Percentiles rank a stretch among this genome's conserved stretches.
Evolutionary conservation across 2,888 invertebrate genomes (phyloP).

Genomic region (Dusona sp.): DNA sequence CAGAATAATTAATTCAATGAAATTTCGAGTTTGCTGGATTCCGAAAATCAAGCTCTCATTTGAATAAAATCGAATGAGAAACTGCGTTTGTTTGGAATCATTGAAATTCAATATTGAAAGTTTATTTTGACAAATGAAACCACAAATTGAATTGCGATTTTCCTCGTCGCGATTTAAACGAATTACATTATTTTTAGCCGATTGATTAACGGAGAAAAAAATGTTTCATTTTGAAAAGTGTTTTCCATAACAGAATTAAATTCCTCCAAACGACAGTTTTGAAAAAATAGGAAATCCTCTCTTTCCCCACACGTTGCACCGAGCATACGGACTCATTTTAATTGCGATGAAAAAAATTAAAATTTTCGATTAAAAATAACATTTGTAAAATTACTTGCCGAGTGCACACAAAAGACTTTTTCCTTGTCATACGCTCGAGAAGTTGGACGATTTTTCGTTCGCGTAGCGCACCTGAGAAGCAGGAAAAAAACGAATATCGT

Average conservation of each 20-base stretch:
- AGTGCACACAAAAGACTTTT: conserved; percentile 9
- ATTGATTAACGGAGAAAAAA: background rate
- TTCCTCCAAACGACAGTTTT: background rate
- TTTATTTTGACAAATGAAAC: background rate
- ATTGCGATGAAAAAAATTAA: background rate
- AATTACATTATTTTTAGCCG: background rate
- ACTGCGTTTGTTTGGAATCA: background rate
- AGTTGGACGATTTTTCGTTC: conserved; percentile 28
- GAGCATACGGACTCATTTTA: background rate
- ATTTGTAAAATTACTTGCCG: background rate
- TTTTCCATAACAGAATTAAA: background rate
- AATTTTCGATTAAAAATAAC: background rate
- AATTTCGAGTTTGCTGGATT: background rate
- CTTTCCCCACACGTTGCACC: background rate
- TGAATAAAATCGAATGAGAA: background rate
- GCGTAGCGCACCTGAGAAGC: conserved; percentile 32
- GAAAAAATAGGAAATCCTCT: background rate
- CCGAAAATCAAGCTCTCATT: background rate
- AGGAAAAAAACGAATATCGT: background rate
- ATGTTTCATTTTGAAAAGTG: background rate
- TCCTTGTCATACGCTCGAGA: conserved; percentile 4
- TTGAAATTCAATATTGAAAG: background rate
- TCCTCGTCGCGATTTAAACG: background rate
- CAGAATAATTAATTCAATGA: background rate
- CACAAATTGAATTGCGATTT: background rate